Conservation (phyloP, 2,888 invertebrate genomes). For the Notodonta dromedarius region DNA sequence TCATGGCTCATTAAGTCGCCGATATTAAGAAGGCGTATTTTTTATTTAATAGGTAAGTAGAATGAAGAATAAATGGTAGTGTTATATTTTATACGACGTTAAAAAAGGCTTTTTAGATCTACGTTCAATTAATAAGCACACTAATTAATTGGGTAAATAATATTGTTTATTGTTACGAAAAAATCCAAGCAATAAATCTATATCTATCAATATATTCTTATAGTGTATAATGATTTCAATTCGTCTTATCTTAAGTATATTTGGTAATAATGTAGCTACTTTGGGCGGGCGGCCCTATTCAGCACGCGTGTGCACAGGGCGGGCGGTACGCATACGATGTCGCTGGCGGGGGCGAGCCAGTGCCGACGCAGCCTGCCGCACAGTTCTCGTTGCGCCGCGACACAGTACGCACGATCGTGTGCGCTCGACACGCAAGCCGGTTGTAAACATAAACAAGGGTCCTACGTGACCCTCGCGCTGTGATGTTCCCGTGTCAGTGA, state of each 20-base stretch:
- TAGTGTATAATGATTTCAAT: too few relatives aligned
- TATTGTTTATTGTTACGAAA: too few relatives aligned
- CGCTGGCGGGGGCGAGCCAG: constrained; percentile 11
- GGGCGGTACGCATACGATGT: constrained; percentile 18
- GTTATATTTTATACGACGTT: too few relatives aligned
- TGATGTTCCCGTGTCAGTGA: constrained; percentile 74
- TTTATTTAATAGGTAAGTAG: not conserved
- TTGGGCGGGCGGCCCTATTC: constrained; percentile 26
- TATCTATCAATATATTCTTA: too few relatives aligned
- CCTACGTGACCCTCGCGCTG: constrained; percentile 55
- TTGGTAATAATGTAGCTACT: not conserved
- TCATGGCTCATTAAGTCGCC: constrained; percentile 31
- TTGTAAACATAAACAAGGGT: constrained; percentile 60
- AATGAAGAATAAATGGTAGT: too few relatives aligned
- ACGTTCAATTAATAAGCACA: too few relatives aligned
- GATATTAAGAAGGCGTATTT: constrained; percentile 17
- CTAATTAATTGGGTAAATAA: too few relatives aligned
- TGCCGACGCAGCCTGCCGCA: constrained; percentile 16
- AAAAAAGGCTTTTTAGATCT: too few relatives aligned
- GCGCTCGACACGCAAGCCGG: constrained; percentile 19
- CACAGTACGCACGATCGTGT: constrained; percentile 50
- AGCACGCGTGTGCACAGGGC: constrained; percentile 6
- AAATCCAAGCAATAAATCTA: too few relatives aligned
- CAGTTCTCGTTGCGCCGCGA: constrained; percentile 58
- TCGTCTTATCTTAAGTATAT: too few relatives aligned